Base-by-base conservation (phyloP, 2,888 invertebrate genomes). In the Campoplex capitator region DNA sequence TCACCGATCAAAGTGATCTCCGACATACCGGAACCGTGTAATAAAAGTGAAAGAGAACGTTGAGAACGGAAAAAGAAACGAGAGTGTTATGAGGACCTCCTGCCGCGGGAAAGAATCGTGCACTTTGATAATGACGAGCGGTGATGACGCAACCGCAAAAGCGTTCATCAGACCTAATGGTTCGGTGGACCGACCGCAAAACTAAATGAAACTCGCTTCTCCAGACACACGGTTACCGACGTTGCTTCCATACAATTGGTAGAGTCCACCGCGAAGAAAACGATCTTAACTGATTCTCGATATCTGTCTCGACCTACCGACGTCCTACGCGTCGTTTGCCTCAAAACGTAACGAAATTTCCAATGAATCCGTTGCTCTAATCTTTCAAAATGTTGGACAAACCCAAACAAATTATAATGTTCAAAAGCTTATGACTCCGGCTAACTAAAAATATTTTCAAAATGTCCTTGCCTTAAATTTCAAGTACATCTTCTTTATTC, bases 121-220 rank as follows among this genome's bases (percentile, higher is more conserved):
- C 58, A 68, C 68, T 67, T 76, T 68, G 83, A 86, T 79, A 76
- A 83, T 83, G 83, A 89, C 79, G 80, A 79, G 32, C 81, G 83
- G 70, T 84, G 88, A 89, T 91, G 89, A 91, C 89, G 90, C 85
- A 91, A 91, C 91, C 90, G 88, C 90, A 88, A 54, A 71, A 88
- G 84, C 88, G 89, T 90, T 91, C 91, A 90, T 91, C 91, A 90
- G 89, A 85, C 88, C 89, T 91, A 90, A 91, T 90, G 88, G 88
- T 76, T 81, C 85, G 77, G 78, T 82, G 81, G 86, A 85, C 87
- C 82, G 76, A 90, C 89, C 90, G 87, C 90, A 90, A 86, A 90
- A 89, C 88, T 89, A 90, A 90, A 90, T 89, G 88, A 90, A 89
- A 90, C 90, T 89, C 87, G 88, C 89, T 90, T 88, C 89, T 75